Evolutionary conservation across 1,140 invertebrate species (phyloP).

Genomic region (Drosophila sechellia): DNA sequence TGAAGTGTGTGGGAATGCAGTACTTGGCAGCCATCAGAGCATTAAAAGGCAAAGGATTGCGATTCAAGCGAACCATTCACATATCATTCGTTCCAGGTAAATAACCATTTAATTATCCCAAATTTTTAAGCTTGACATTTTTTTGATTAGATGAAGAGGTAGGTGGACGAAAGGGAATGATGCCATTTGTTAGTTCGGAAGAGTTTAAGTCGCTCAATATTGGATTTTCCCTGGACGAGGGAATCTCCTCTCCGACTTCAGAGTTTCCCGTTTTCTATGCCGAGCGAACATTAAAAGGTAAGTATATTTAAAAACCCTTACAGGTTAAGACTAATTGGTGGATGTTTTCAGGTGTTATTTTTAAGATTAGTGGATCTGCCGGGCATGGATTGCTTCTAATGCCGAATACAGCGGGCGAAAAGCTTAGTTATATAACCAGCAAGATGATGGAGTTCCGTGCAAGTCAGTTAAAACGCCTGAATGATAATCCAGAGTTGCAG

Average conservation of each 20-base stretch:
- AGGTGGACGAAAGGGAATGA: slow-evolving; percentile 94
- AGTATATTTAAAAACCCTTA: slow-evolving; percentile 20
- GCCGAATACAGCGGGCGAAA: slow-evolving; percentile 93
- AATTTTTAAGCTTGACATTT: accelerated
- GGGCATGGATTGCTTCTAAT: slow-evolving; percentile 95
- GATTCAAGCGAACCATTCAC: slow-evolving; percentile 89
- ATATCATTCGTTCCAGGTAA: slow-evolving; percentile 93
- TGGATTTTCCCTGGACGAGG: slow-evolving; percentile 96
- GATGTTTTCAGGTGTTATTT: slow-evolving; percentile 84
- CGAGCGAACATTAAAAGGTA: slow-evolving; percentile 90
- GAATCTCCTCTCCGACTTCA: slow-evolving; percentile 88
- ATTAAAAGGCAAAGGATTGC: slow-evolving; percentile 86
- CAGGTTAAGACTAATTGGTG: slow-evolving; percentile 19
- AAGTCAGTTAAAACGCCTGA: slow-evolving; percentile 89
- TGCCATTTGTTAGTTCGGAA: slow-evolving; percentile 90
- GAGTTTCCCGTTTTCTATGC: slow-evolving; percentile 90
- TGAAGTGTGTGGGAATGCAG: slow-evolving; percentile 92
- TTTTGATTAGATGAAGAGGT: slow-evolving; percentile 93
- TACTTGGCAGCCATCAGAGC: slow-evolving; percentile 91
- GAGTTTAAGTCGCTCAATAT: slow-evolving; percentile 93
- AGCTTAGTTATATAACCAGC: slow-evolving; percentile 89
- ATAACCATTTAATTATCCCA: background rate
- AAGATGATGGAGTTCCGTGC: slow-evolving; percentile 89
- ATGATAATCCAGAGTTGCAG: slow-evolving; percentile 86
- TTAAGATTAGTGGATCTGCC: slow-evolving; percentile 88